These are phyloP conservation scores for Serrognathus titanus DNA, from an alignment of 2,888 invertebrate species.

Conservation along the genomic window DNA sequence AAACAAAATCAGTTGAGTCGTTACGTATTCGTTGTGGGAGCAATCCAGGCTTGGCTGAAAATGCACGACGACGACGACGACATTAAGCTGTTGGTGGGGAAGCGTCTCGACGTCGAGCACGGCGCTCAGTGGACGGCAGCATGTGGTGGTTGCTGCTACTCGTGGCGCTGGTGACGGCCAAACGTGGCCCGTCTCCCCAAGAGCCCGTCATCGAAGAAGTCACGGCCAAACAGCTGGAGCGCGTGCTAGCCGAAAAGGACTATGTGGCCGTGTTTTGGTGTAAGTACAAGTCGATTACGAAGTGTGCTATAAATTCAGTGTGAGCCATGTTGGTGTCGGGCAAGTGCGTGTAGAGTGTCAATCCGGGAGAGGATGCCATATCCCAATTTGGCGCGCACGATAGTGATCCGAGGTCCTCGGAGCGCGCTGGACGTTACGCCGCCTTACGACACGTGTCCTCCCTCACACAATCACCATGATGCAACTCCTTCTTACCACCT, in stretches of 20 bases:
- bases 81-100: constrained; percentile 4
- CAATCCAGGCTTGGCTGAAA: constrained; percentile 11
- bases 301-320: neutral
- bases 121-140: constrained; percentile 46
- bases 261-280: constrained; percentile 96
- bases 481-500: too few species aligned
- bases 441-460: constrained; percentile 16
- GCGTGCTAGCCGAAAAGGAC: constrained; percentile 85
- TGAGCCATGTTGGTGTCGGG: constrained; percentile 22
- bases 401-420: constrained; percentile 19
- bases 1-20: neutral
- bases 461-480: constrained; percentile 11
- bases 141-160: constrained; percentile 55
- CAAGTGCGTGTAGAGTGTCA: constrained; percentile 37
- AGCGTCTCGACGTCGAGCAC: constrained; percentile 40
- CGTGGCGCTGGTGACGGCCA: constrained; percentile 51
- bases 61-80: constrained; percentile 6
- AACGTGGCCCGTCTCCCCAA: constrained; percentile 48
- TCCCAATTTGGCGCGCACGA: constrained; percentile 46
- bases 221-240: constrained; percentile 87
- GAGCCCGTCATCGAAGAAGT: constrained; percentile 86
- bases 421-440: constrained; percentile 18
- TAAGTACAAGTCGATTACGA: constrained; percentile 60
- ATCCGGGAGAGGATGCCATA: constrained; percentile 35
- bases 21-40: constrained; percentile 14